Base-by-base conservation (phyloP, 2,113 vertebrate genomes). In the Eretmochelys imbricata region DNA sequence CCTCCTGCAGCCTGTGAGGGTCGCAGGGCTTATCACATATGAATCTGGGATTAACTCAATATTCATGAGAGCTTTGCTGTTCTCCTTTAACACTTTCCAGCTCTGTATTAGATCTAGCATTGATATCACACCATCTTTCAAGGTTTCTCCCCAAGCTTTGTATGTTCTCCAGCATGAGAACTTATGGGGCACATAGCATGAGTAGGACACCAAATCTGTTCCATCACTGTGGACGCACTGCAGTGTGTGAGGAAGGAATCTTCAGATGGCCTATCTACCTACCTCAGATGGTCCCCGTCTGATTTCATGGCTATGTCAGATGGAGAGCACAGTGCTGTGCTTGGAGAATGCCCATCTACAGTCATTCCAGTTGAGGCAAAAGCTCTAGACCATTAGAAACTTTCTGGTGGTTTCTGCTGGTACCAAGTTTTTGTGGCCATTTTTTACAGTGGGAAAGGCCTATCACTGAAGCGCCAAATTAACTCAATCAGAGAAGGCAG, bases 31-130 rank as follows among this genome's bases (percentile, higher is more conserved):
- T 96, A 97, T 46, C 79, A 24, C 92, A 93, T 0, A 0, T 92
- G 97, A 97, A 97, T 97, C 97, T 97, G 95, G 95, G 96, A 97
- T 97, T 97, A 97, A 87, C 95, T 96, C 5, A 0, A 93, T 96
- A 95, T 90, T 96, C 93, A 95, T 84, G 29, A 85, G 92, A 95
- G 95, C 57, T 96, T 96, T 97, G 82, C 91, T 92, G 92, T 89
- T 69, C 55, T 89, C 88, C 94, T 19, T 0, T 91, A 97, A 96
- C 92, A 91, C 93, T 95, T 96, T 49, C 85, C 93, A 96, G 83
- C 82, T 95, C 79, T 87, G 50, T 50, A 12, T 46, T 78, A 76
- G 46, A 46, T 76, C 72, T 22, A 25, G 22, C 24, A 76, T 14
- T 38, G 20, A 24, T 42, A 11, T 76, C 12, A 25, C 72, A 46